Percentiles rank a stretch among this genome's conserved stretches.
Conservation (phyloP, 2,113 vertebrate species). For the Uropsilus gracilis region DNA sequence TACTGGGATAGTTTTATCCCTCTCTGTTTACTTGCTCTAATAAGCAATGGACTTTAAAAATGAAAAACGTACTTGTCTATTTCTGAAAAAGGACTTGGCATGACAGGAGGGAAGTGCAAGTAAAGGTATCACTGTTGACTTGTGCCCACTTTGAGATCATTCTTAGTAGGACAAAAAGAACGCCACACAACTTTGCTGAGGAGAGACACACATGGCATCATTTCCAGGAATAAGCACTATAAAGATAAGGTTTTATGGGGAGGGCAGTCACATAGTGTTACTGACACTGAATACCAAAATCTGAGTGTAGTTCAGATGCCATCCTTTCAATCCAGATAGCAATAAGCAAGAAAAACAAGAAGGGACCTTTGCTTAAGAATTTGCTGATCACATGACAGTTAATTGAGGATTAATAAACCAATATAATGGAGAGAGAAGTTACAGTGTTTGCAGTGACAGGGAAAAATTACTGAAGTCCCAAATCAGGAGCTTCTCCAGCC, state of each 20-base stretch:
- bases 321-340: background rate
- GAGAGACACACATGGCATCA: background rate
- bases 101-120: fast-evolving
- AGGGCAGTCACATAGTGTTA: background rate
- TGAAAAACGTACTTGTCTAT: background rate
- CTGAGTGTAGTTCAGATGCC: background rate
- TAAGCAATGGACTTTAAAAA: background rate
- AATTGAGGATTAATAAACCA: background rate
- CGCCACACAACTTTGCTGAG: background rate
- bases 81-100: background rate
- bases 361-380: background rate
- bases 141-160: background rate
- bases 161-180: background rate
- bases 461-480: too few species aligned
- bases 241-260: background rate
- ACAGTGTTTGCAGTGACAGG: too few species aligned
- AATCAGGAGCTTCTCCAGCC: too few species aligned
- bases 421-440: background rate
- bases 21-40: background rate
- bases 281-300: background rate
- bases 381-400: background rate
- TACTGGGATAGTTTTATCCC: background rate
- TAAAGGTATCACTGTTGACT: background rate
- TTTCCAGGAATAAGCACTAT: background rate
- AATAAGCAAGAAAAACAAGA: background rate